Base-by-base conservation (phyloP, 1,140 invertebrate genomes). In the Zaprionus davidi region DNA sequence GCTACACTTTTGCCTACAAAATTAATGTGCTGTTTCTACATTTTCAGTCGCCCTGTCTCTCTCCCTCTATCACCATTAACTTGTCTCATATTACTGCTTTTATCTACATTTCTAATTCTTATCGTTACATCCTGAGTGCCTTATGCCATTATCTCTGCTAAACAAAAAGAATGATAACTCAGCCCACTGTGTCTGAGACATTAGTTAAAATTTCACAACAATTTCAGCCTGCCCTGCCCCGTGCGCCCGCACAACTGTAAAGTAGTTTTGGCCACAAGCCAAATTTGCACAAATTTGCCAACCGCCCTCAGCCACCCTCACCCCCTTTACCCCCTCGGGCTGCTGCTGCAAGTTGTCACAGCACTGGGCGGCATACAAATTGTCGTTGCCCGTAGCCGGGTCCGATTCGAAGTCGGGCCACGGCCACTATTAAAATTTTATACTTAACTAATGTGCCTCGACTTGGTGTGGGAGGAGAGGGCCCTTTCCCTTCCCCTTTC, bases 191-290 rank as follows among this genome's bases (percentile, higher is more conserved):
- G 34, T 63, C 46, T 56, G 49, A 46, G 41, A 72, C 59, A 72
- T 76, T 76, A 79, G 78, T 73, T 76, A 69, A 76, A 77, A 77
- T 73, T 79, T 79, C 59, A 63, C 64, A 77, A 60, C 76, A 76
- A 59, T 63, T 58, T 69, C 41, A 44, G 63, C 57, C 11, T 5
- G 46, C 20, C 41, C 41, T 7, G 4, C 41, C 6, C 13, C 62
- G 36, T 41, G 31, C 38, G 51, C 71, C 56, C 71, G 71, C 70
- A 77, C 75, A 77, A 58, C 76, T 78, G 76, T 80, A 74, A 78
- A 80, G 78, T 78, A 75, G 66, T 80, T 78, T 53, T 80, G 78
- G 76, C 76, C 78, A 80, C 78, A 80, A 80, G 78, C 78, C 76
- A 80, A 80, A 78, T 80, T 80, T 80, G 78, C 78, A 71, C 78